phyloP scores from a whole-genome alignment of 2,797 vertebrate genomes.

The Thalassophryne amazonica region DNA sequence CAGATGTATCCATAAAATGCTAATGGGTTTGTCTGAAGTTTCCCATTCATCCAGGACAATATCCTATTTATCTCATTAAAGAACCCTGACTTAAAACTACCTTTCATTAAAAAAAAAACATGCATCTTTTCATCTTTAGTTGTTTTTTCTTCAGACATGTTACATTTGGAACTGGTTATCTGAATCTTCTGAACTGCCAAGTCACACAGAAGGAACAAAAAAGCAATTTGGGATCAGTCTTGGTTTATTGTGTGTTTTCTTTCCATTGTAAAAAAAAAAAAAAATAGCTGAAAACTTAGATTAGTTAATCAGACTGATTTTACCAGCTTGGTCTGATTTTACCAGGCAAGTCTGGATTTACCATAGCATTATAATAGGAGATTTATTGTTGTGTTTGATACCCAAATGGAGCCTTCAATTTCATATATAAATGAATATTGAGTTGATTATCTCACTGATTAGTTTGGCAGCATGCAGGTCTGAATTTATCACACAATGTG shows the following conservation, averaged over 20 bases:
- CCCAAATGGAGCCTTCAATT: too few species aligned
- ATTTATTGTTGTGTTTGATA: too few species aligned
- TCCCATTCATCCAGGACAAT: conserved; percentile 16
- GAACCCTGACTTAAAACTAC: conserved; percentile 27
- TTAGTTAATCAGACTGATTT: too few species aligned
- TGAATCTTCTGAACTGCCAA: conserved; percentile 13
- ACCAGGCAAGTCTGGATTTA: too few species aligned
- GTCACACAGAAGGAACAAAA: neutral
- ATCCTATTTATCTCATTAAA: conserved; percentile 28
- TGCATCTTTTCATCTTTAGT: conserved; percentile 8
- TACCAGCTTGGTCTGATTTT: too few species aligned
- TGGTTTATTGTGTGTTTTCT: neutral
- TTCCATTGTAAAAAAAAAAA: too few species aligned
- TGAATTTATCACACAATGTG: too few species aligned
- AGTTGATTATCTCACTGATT: too few species aligned
- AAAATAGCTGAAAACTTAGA: too few species aligned
- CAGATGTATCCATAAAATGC: conserved; percentile 35
- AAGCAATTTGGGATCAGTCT: neutral
- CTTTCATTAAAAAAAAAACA: conserved; percentile 19
- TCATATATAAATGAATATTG: too few species aligned
- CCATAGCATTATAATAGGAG: too few species aligned
- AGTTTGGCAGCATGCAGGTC: too few species aligned
- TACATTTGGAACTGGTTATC: conserved; percentile 57
- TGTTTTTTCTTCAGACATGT: conserved; percentile 7
- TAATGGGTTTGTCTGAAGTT: conserved; percentile 12